Conservation (phyloP, 2,888 invertebrate species). For the Imbricaverruca yamaguchii region DNA sequence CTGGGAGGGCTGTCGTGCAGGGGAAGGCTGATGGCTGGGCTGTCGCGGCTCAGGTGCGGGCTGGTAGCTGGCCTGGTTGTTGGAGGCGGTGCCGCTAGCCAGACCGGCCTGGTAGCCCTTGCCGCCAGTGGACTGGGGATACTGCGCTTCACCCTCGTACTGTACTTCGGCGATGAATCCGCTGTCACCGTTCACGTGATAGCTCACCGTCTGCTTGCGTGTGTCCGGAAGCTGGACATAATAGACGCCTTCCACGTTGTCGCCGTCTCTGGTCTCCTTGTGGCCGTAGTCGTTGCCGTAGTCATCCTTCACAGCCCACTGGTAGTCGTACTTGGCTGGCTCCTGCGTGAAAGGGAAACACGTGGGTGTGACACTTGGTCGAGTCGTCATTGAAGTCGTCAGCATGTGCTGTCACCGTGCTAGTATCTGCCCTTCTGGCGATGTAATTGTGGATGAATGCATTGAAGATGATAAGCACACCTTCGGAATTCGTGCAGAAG, state of each 20-base stretch:
- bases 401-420: too few relatives aligned
- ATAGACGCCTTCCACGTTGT: neutral
- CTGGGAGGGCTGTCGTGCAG: too few relatives aligned
- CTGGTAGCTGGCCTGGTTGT: neutral
- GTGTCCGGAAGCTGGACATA: constrained; percentile 3
- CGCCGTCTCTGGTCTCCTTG: neutral
- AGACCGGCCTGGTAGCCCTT: neutral
- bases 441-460: too few relatives aligned
- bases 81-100: neutral
- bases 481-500: too few relatives aligned
- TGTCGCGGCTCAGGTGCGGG: too few relatives aligned
- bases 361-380: too few relatives aligned
- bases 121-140: neutral
- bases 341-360: neutral
- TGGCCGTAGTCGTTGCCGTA: constrained; percentile 1
- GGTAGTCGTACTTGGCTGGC: neutral
- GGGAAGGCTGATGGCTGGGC: too few relatives aligned
- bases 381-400: too few relatives aligned
- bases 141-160: constrained; percentile 1
- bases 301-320: neutral
- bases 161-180: neutral
- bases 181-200: neutral
- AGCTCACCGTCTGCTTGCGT: neutral
- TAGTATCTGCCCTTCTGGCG: too few relatives aligned
- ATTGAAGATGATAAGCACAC: too few relatives aligned